Percentiles rank a stretch among this genome's conserved stretches.
phyloP scores from a whole-genome alignment of 1,140 invertebrate species.

The Apis mellifera region DNA sequence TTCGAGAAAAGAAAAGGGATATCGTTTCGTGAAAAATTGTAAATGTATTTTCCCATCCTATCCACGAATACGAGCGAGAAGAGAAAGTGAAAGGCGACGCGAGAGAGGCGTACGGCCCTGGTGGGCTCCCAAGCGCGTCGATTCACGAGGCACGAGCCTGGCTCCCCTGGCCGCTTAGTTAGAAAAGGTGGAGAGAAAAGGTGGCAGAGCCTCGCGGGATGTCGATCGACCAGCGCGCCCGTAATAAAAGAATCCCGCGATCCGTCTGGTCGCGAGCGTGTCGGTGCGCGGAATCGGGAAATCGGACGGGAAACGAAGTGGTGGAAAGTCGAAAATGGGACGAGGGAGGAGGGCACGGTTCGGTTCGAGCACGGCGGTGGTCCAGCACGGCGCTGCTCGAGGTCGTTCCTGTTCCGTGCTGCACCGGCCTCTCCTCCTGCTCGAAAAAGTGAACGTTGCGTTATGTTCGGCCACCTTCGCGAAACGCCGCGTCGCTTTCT shows the following conservation, averaged over 20 bases:
- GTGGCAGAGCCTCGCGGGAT: slow-evolving; percentile 70
- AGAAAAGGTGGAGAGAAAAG: slow-evolving; percentile 39
- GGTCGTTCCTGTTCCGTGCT: slow-evolving; percentile 45
- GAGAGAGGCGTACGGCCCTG: slow-evolving; percentile 20
- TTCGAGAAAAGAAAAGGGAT: too few relatives aligned
- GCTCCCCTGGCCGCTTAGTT: not conserved
- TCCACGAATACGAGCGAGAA: not conserved
- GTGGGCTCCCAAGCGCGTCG: slow-evolving; percentile 2
- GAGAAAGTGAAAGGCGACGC: slow-evolving; percentile 33
- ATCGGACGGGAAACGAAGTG: slow-evolving; percentile 4
- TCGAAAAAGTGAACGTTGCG: slow-evolving; percentile 70
- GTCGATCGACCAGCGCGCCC: slow-evolving; percentile 59
- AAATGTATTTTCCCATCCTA: not conserved
- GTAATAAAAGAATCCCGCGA: slow-evolving; percentile 44
- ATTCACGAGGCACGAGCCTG: slow-evolving; percentile 25
- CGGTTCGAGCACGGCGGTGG: slow-evolving; percentile 42
- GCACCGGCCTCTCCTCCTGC: slow-evolving; percentile 26
- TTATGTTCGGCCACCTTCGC: slow-evolving; percentile 49
- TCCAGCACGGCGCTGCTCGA: slow-evolving; percentile 33
- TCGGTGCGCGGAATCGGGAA: not conserved
- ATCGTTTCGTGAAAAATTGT: not conserved
- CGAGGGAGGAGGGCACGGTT: not conserved
- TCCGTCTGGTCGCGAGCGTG: slow-evolving; percentile 46
- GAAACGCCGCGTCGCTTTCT: slow-evolving; percentile 66
- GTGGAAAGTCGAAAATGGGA: slow-evolving; percentile 45